Evolutionary conservation across 2,888 invertebrate genomes (phyloP).

Genomic region (Neoascia interrupta): DNA sequence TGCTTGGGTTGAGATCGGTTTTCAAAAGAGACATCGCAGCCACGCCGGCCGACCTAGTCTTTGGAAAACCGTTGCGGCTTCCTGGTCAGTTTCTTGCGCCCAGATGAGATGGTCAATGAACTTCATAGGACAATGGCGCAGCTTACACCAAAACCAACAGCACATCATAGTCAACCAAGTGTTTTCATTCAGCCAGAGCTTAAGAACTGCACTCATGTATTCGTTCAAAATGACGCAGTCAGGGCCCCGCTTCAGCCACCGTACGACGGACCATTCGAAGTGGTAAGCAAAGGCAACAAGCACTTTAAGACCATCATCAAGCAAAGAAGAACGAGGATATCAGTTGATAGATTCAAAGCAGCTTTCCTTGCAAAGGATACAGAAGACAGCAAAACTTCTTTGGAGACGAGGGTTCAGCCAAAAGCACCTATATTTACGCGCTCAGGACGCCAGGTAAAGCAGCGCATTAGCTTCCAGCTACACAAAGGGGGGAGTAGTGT

Average conservation of each 20-base stretch:
- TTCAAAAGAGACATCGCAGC: slow-evolving; percentile 70
- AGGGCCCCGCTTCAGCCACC: slow-evolving; percentile 25
- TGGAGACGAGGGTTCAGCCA: too few species aligned
- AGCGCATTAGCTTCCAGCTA: too few species aligned
- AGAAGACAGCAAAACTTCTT: too few species aligned
- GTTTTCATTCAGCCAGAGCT: slow-evolving; percentile 34
- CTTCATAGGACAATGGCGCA: slow-evolving; percentile 14
- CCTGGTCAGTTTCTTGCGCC: too few species aligned
- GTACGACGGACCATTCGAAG: slow-evolving; percentile 43
- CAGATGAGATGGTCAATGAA: slow-evolving; percentile 16
- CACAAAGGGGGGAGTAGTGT: too few species aligned
- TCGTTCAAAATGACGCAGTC: slow-evolving; percentile 35
- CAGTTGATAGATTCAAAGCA: too few species aligned
- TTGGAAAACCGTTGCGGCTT: slow-evolving; percentile 71
- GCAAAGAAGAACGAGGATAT: slow-evolving; percentile 6
- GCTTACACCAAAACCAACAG: not conserved
- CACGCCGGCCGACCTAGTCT: slow-evolving; percentile 73
- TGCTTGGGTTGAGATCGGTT: slow-evolving; percentile 32
- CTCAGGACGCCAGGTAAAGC: too few species aligned
- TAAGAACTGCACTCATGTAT: slow-evolving; percentile 36
- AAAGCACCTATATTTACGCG: too few species aligned
- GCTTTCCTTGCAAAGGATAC: too few species aligned
- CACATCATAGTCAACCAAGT: not conserved
- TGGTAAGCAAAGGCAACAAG: too few species aligned
- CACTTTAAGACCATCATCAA: slow-evolving; percentile 14